Conservation (phyloP, 2,113 vertebrate genomes). For the Patagioenas fasciata region DNA sequence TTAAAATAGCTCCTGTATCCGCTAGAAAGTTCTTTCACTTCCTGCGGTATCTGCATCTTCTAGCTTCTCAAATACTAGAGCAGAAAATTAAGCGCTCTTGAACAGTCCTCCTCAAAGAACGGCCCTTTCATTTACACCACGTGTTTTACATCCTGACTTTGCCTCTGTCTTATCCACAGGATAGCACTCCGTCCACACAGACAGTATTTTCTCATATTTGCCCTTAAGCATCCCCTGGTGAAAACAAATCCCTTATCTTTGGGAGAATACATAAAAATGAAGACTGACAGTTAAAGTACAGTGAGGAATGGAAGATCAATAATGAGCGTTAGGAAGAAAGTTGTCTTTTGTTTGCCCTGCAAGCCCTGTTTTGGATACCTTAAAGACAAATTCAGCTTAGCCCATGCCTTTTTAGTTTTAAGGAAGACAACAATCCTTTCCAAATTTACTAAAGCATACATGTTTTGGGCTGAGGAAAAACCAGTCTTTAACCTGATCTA, state of each 20-base stretch:
- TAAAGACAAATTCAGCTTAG: not conserved
- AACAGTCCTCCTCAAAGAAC: not conserved
- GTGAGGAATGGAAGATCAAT: not conserved
- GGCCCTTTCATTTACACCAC: not conserved
- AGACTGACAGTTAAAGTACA: not conserved
- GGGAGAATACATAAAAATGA: not conserved
- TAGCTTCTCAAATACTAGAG: not conserved
- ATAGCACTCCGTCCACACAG: not conserved
- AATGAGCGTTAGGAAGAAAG: not conserved
- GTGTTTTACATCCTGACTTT: not conserved
- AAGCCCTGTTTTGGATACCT: not conserved
- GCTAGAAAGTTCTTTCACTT: not conserved
- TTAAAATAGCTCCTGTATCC: not conserved
- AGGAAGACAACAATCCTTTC: not conserved
- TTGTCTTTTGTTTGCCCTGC: not conserved
- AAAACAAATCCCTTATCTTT: not conserved
- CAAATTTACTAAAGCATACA: not conserved
- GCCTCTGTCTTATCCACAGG: not conserved
- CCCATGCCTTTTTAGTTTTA: not conserved
- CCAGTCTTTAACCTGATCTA: not conserved
- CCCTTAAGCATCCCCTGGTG: not conserved
- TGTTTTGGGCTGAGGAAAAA: not conserved
- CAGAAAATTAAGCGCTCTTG: not conserved
- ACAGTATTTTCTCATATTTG: not conserved
- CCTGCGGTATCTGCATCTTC: rapidly evolving